Conservation (phyloP, 2,888 invertebrate genomes). For the Paralinhomoeus sp. region DNA sequence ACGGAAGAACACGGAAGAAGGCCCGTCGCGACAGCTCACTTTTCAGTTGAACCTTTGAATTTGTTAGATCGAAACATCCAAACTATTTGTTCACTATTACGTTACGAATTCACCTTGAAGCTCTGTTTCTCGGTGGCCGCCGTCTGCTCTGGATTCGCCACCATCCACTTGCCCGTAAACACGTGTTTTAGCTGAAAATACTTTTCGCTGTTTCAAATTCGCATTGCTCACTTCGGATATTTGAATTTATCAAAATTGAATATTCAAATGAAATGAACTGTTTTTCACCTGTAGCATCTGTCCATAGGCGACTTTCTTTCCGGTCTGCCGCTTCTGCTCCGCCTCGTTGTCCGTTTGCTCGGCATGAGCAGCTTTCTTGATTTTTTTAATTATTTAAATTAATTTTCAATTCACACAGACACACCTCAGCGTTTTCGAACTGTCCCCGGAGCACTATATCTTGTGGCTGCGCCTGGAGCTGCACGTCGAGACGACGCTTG, state of each 20-base stretch:
- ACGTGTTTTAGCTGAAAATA: constrained; percentile 24
- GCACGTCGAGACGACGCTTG: not conserved
- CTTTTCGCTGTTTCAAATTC: no score
- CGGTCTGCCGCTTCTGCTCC: constrained; percentile 24
- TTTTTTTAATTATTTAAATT: no score
- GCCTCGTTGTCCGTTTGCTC: constrained; percentile 24
- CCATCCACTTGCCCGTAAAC: constrained; percentile 24
- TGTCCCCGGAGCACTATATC: not conserved
- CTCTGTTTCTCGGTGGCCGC: constrained; percentile 16
- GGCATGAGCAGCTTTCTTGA: constrained; percentile 17
- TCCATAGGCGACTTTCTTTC: constrained; percentile 26
- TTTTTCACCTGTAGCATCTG: constrained; percentile 28
- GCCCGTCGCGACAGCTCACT: constrained; percentile 25
- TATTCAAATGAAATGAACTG: no score
- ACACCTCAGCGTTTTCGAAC: not conserved
- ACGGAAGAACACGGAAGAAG: constrained; percentile 26
- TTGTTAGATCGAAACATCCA: no score
- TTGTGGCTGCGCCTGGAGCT: no score
- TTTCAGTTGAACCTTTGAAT: constrained; percentile 12
- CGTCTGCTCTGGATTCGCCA: constrained; percentile 25
- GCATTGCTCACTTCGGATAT: no score
- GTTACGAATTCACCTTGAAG: no score
- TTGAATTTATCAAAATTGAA: no score
- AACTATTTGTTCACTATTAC: no score
- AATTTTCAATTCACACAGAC: no score